Base-by-base conservation (phyloP, 2,113 vertebrate species). In the Telmatochromis brachygnathus region DNA sequence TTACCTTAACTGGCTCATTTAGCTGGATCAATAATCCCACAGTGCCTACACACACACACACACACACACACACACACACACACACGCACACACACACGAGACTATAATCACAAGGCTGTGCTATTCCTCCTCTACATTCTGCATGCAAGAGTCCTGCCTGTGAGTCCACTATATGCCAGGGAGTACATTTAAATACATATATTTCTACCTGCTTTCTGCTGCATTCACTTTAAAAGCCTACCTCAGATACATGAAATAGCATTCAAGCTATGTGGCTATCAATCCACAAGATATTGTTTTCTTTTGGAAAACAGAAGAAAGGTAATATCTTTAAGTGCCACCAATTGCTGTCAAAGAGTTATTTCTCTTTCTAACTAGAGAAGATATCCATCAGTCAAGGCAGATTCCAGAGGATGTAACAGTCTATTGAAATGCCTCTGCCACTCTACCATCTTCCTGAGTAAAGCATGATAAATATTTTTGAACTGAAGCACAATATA, bases 1-100 rank as follows among this genome's bases (percentile, higher is more conserved):
- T 95, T 95, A 95, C 94, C 90, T 91, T 94, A 94, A 95, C 90
- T 94, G 94, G 92, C 92, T 95, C 94, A 94, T 95, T 95, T 93
- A 95, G 86, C 91, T 83, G 85, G 91, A 95, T 94, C 93, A 87
- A 95, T 94, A 88, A 28, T 80, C 77, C 79, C 68, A n/a, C n/a
- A 62, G 53, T 86, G 35, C 81, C 60, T 62, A 73, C 30, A 28
- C 14, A 79, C 53, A 35, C 70, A 33, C 55, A 42, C 15, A 82
- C 60, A 33, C 60, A 28, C 56, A 45, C 17, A 37, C 47, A 37
- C 23, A 47, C 23, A 3, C 55, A 19, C 79, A 33, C 56, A 45
- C 17, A 68, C 62, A 58, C 21, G 7, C 54, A 3, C 79, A 42
- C 60, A 37, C 47, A 39, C 70, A 17, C 17, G 35, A 55, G 39